Evolutionary conservation across 2,113 vertebrate genomes (phyloP), one percentile per base, ranked within the genome.

Genomic region (Tachysurus vachellii): DNA sequence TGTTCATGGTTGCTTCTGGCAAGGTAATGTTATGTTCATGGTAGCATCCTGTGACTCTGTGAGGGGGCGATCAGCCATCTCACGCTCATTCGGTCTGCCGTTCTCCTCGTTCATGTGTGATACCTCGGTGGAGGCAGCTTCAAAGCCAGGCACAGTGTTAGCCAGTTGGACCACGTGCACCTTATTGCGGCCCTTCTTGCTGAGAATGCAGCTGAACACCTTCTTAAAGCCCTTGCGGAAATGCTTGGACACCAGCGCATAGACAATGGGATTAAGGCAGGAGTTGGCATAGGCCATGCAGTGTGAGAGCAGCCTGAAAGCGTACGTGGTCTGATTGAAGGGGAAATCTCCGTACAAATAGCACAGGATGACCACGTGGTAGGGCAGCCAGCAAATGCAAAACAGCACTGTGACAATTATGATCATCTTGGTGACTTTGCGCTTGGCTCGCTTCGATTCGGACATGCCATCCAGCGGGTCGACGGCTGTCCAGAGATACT

Each of bases 241-340:
- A 90, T 97, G 96, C 91, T 97, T 97, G 91, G 96, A 97, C 36
- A 97, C 96, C 83, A 97, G 93, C 0, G 96, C 96, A 0, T 97
- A 97, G 70, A 97, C 95, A 0, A 97, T 97, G 66, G 96, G 96
- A 89, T 97, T 97, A 93, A 97, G 95, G 86, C 97, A 97, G 57
- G 97, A 97, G 94, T 97, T 97, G 89, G 96, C 95, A 4, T 97
- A 97, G 79, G 96, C 96, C 97, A 97, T 97, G 95, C 96, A 97
- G 92, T 97, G 97, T 0, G 96, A 97, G 0, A 97, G 95, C 2
- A 97, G 91, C 87, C 96, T 92, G 92, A 97, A 96, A 64, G 96
- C 96, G 0, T 97, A 97, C 9, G 97, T 97, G 81, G 94, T 95
- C 91, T 96, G 95, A 54, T 97, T 97, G 92, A 97, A 97, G 0